Evolutionary conservation across 2,113 vertebrate genomes (phyloP), one percentile per base, ranked within the genome.

Genomic region (Fregata magnificens): DNA sequence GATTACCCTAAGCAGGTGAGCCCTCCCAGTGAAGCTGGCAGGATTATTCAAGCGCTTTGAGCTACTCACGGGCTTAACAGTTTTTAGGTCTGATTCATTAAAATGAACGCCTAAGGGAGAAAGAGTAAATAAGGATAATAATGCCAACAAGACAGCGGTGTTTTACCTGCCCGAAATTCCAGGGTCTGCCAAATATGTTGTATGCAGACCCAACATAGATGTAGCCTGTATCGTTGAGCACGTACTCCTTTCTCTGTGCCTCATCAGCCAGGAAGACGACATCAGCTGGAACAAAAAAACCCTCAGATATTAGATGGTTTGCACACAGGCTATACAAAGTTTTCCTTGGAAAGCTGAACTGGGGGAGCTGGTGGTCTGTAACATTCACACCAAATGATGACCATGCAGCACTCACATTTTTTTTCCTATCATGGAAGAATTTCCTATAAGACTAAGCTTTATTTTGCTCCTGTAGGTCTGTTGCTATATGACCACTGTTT

Each of bases 151-250:
- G 50, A 47, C 20, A 70, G 31, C 34, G 31, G 15, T 7, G 50
- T 11, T 61, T 95, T 96, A 98, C 98, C 98, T 98, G 98, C 50
- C 98, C 98, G 0, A 95, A 98, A 95, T 98, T 98, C 98, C 98
- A 98, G 53, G 98, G 97, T 63, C 87, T 98, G 19, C 5, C 19
- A 1, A 52, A 63, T n/a, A 98, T 97, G 52, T 21, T 94, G 91
- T 66, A 42, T 1, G 73, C 7, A 13, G 96, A 95, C 19, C 98
- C 98, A 45, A 98, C 88, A 26, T 98, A 98, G 69, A 98, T 83
- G 86, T 34, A 97, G n/a, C 98, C 98, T 0, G 96, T 97, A 53
- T 98, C 98, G 0, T 93, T 97, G 55, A 98, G 97, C 31, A 98
- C 69, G 0, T 98, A 98, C 55, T 98, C 98, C 2, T 70, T 38